Evolutionary conservation across 2,797 vertebrate genomes (phyloP).

Genomic region (Malurus leucopterus): DNA sequence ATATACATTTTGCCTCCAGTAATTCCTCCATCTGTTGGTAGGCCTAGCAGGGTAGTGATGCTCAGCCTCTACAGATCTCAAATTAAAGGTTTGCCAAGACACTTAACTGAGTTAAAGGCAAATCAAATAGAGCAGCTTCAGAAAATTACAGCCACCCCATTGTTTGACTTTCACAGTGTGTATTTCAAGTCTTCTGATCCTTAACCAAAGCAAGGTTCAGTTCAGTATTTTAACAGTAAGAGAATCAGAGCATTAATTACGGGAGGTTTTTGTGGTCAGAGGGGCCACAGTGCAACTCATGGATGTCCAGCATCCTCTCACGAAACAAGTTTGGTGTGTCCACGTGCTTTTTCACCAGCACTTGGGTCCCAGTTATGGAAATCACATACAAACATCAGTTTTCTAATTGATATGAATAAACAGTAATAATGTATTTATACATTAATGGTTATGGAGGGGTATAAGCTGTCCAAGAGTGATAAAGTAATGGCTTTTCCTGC

Average conservation of each 20-base stretch:
- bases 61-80: constrained; percentile 33
- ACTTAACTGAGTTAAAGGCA: constrained; percentile 36
- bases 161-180: not conserved
- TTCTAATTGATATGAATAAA: not conserved
- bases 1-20: constrained; percentile 42
- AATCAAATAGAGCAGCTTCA: constrained; percentile 22
- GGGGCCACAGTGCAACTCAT: no score
- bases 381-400: not conserved
- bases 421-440: not conserved
- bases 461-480: not conserved
- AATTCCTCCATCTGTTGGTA: constrained; percentile 45
- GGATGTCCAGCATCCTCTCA: not conserved
- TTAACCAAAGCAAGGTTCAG: not conserved
- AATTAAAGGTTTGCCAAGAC: constrained; percentile 31
- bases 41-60: constrained; percentile 28
- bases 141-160: not conserved
- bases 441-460: not conserved
- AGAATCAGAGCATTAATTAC: not conserved
- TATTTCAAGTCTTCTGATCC: not conserved
- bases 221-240: not conserved
- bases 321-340: not conserved
- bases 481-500: not conserved
- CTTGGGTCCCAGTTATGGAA: not conserved
- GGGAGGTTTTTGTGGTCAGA: not conserved
- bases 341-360: not conserved